phyloP scores from a whole-genome alignment of 2,797 vertebrate genomes.

The Urocyon cinereoargenteus region DNA sequence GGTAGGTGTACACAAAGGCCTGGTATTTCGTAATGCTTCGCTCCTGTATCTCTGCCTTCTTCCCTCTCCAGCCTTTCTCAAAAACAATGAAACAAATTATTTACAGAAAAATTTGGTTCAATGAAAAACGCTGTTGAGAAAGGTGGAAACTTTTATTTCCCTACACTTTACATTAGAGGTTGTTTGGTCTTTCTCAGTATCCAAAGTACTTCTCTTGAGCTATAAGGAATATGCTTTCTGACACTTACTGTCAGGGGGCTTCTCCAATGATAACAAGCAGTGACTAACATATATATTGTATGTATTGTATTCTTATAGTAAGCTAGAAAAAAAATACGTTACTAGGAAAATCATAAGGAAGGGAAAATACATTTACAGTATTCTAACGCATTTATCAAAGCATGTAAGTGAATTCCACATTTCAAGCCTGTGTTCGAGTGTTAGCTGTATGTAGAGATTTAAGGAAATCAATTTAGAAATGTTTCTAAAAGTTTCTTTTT shows the following conservation, averaged over 20 bases:
- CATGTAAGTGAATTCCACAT: neutral
- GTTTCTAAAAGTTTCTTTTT: neutral
- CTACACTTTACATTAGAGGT: neutral
- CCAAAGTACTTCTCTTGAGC: neutral
- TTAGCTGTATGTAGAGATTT: neutral
- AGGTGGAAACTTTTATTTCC: neutral
- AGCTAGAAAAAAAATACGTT: neutral
- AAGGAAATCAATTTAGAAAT: constrained; percentile 42
- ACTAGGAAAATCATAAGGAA: neutral
- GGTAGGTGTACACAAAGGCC: neutral
- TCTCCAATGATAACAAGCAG: neutral
- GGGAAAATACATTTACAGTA: neutral
- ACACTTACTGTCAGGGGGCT: neutral
- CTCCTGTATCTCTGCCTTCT: neutral
- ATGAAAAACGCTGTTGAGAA: neutral
- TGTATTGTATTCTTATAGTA: neutral
- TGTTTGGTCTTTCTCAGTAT: neutral
- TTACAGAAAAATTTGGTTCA: neutral
- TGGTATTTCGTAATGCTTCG: neutral
- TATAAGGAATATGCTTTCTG: neutral
- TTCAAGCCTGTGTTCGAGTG: neutral
- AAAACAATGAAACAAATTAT: neutral
- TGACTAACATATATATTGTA: neutral
- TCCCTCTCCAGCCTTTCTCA: neutral
- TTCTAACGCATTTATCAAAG: neutral